Evolutionary conservation across 2,888 invertebrate genomes (phyloP), one percentile per base, ranked within the genome.

Genomic region (Drosophila rubida): DNA sequence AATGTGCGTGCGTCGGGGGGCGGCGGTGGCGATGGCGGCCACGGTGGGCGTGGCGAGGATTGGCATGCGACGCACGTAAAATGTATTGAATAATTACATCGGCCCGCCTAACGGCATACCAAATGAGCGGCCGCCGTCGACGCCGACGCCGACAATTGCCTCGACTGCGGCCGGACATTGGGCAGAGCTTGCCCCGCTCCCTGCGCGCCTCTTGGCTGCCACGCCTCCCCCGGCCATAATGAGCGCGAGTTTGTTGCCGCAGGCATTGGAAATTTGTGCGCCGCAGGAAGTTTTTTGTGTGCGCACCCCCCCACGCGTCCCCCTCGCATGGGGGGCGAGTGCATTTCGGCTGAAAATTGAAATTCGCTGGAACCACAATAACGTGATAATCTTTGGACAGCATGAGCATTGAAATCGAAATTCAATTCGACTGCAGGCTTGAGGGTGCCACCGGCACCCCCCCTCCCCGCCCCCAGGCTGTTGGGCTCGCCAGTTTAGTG

Each of bases 61-160:
- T 69, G 70, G 73, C 69, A 86, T 82, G 74, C 87, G 51, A 54
- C 74, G 77, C 88, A 87, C 87, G 87, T 88, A 81, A 78, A 78
- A 77, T 80, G 86, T 87, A 87, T 87, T 87, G 87, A 88, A 87
- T 86, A 86, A 84, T 86, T 84, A 88, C 82, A 82, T 78, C 77
- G 76, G 69, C 54, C 73, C 60, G 73, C 77, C 80, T 79, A 84
- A 86, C 75, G 81, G 86, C 84, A 83, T 86, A 84, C 84, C 37
- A 75, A 84, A 75, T 86, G 69, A 54, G 39, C 53, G 44, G 35
- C 32, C 11, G 35, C 35, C 13, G 30, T 8, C 30, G 8, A 11
- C 35, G 13, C 3, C 53, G 37, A 50, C 49, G 37, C 54, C 76
- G 68, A 60, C 76, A 76, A 76, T 76, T 68, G 75, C 39, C 50